Base-by-base conservation (phyloP, 92 coral and sea anemone genomes). In the Bergia puertoricense region DNA sequence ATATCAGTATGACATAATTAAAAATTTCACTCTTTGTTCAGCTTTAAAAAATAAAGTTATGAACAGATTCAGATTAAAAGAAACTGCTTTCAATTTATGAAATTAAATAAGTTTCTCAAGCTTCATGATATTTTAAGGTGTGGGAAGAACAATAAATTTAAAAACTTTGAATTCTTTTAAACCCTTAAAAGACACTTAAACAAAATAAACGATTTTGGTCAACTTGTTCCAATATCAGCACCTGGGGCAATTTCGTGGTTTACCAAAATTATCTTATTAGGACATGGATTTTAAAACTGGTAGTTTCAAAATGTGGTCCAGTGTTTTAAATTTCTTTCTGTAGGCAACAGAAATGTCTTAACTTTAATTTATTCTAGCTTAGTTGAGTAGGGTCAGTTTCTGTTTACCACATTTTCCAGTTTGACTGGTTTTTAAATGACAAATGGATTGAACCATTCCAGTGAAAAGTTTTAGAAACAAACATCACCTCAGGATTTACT, bases 241-340 rank as follows among this genome's bases (percentile, higher is more conserved):
- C 30, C 30, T 30, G 30, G 30, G 54, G 54, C 54, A 80, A 80
- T 79, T 81, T 30, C 68, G 20, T 80, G 78, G 86, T 71, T 51
- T 80, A 48, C 54, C 8, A 8, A 8, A 48, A 8, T 8, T 57
- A 0, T 2, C 2, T 57, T 18, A 18, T 0, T 22, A 57, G 67
- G 8, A 57, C 20, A 15, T 57, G 67, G 67, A 57, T 22, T 62
- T 18, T 4, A 62, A 62, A 11, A 15, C 14, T 8, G 8, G 8
- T 46, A 48, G 54, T 48, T 54, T 54, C 59, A 54, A 54, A 54
- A 13, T 54, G 0, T 54, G 59, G 14, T 30, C 30, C 18, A 11
- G 59, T 54, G 59, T 54, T 54, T 54, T 2, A 1, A 30, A 30
- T 30, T 54, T 54, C 2, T 54, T 1, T 13, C 2, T 54, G 59